Evolutionary conservation across 92 coral and sea anemone genomes (phyloP), one percentile per base, ranked within the genome.

Genomic region (Heteractis magnifica): DNA sequence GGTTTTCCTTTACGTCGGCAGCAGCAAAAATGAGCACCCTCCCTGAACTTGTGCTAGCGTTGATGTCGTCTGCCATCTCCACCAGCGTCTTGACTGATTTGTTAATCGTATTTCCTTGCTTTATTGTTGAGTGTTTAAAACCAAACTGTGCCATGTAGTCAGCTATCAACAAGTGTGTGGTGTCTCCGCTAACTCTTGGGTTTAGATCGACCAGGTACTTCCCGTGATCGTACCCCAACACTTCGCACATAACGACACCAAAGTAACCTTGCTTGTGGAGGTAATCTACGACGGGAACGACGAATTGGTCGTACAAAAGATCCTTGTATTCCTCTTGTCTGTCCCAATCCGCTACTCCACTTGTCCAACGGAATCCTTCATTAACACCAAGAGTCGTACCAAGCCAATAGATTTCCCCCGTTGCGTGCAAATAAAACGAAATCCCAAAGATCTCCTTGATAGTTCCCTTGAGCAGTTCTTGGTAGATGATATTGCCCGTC

Each of bases 331-430:
- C 44, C 3, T 34, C 44, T 34, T 34, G 44, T 2, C 44, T 34
- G 74, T 87, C 83, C 90, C 90, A 87, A 65, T 87, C 87, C 44
- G 44, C 44, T 34, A 34, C 44, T 34, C 44, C 44, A 23, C 71
- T 20, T 20, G 75, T 79, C 87, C 92, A 82, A 41, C 49, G 7
- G 65, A 76, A 82, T 49, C 87, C 84, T 21, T 49, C 51, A 19
- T 86, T 81, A 50, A 80, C 81, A 4, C 81, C 84, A 6, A 68
- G 7, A 8, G 72, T 56, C 23, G 86, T 82, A 12, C 92, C 92
- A 8, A 89, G 18, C 92, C 92, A 89, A 16, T 81, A 82, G 20
- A 86, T 19, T 23, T 86, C 83, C 6, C 89, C 92, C 34, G 92
- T 85, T 51, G 71, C 82, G 80, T 75, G 81, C 60, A 89, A 60